Base-by-base conservation (phyloP, 2,113 vertebrate species). In the Sander vitreus region DNA sequence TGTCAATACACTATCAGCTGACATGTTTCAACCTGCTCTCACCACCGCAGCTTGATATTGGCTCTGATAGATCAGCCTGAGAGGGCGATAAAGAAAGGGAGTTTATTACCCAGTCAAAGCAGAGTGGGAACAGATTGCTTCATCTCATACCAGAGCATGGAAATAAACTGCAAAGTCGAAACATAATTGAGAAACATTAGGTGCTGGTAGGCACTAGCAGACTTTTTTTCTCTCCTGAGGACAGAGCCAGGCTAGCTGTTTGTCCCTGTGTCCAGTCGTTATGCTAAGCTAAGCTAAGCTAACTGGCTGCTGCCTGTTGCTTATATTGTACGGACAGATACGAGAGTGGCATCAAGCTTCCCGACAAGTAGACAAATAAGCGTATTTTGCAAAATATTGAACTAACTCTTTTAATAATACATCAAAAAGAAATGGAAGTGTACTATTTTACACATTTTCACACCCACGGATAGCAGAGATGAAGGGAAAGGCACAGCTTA, bases 21-120 rank as follows among this genome's bases (percentile, higher is more conserved):
- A 80, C 91, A 36, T 81, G 93, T 85, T 77, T 76, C 50, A 83
- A 89, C 93, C 60, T 58, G 90, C 69, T 39, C 33, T 30, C 58
- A 16, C 33, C 55, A 23, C 6, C 36, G 1, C 76, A 21, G 55
- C 58, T 69, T 71, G 14, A 63, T 84, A 68, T 80, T 65, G 12
- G 58, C 77, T 79, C 47, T 73, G 10, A 90, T 91, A 77, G 81
- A 91, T 91, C 68, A 64, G 62, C 64, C 48, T 45, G 13, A 80
- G 53, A 69, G 69, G 53, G 59, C 18, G 39, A 50, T 58, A 53
- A 3, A 36, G 45, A 73, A 19, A 57, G 43, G 23, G 16, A 5
- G 65, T 73, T 84, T 76, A 68, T 84, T 74, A 57, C 62, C 54
- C 72, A 73, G 18, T 76, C 58, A 75, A 25, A 64, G 73, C 62